phyloP scores from a whole-genome alignment of 2,888 invertebrate species.

The Ochropleura plecta region DNA sequence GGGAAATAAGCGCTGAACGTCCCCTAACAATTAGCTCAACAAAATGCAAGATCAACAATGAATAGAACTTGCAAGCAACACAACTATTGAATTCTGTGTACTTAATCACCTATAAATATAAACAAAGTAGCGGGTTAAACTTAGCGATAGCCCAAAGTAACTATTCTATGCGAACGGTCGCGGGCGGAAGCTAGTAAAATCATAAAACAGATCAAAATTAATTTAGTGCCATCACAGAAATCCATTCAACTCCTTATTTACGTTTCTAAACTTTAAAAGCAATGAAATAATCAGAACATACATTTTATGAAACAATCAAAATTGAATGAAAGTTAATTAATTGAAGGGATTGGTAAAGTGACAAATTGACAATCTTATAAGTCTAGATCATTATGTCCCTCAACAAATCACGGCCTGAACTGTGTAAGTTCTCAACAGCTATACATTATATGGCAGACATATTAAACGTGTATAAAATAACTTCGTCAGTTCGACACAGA shows the following conservation, averaged over 20 bases:
- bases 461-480: constrained; percentile 42
- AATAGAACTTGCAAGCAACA: too few relatives aligned
- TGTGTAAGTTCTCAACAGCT: constrained; percentile 18
- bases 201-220: not conserved
- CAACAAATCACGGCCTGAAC: constrained; percentile 13
- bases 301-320: not conserved
- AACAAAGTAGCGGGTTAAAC: too few relatives aligned
- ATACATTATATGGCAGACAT: constrained; percentile 47
- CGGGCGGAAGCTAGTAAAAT: not conserved
- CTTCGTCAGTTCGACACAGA: constrained; percentile 34
- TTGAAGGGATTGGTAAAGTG: constrained; percentile 1
- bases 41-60: too few relatives aligned
- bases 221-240: not conserved
- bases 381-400: constrained; percentile 11
- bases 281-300: constrained; percentile 4
- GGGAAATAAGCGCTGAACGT: too few relatives aligned
- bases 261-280: not conserved
- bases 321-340: constrained; percentile 9
- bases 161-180: too few relatives aligned
- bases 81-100: too few relatives aligned
- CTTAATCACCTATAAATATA: too few relatives aligned
- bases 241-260: too few relatives aligned
- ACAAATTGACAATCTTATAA: not conserved
- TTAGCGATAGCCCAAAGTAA: too few relatives aligned
- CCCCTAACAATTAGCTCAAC: too few relatives aligned